Evolutionary conservation across 2,113 vertebrate species (phyloP).

Genomic region (Lagopus leucura): DNA sequence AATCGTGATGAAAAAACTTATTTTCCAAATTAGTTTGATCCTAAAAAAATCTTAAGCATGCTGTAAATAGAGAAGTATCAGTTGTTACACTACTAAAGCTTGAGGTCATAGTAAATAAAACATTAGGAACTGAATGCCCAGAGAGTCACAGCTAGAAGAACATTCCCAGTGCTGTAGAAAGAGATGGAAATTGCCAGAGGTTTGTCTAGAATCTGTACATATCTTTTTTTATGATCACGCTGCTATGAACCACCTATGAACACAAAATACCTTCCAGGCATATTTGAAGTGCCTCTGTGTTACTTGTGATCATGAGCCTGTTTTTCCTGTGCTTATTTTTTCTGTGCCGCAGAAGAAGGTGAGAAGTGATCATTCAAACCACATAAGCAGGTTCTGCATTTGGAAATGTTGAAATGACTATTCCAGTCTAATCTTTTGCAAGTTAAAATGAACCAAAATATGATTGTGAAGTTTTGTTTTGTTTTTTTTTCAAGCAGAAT

Average conservation of each 20-base stretch:
- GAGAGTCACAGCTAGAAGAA: not conserved
- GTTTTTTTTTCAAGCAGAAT: not conserved
- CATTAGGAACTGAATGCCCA: not conserved
- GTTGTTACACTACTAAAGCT: not conserved
- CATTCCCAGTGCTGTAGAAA: not conserved
- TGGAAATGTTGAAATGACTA: not conserved
- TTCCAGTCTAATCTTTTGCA: not conserved
- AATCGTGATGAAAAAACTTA: not conserved
- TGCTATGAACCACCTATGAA: not conserved
- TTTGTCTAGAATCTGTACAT: not conserved
- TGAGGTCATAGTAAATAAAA: not conserved
- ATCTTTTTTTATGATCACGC: not conserved
- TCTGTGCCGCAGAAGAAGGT: not conserved
- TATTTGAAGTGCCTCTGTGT: not conserved
- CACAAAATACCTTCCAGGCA: not conserved
- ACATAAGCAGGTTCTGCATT: not conserved
- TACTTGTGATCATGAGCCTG: not conserved
- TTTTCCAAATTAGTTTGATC: not conserved
- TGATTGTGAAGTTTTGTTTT: not conserved
- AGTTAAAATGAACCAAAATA: not conserved
- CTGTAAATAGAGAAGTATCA: not conserved
- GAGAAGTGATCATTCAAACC: not conserved
- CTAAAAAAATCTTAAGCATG: not conserved
- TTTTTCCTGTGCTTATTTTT: not conserved
- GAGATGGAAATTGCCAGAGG: not conserved